Evolutionary conservation across 2,797 vertebrate species (phyloP).

Genomic region (Rhinichthys osculus): DNA sequence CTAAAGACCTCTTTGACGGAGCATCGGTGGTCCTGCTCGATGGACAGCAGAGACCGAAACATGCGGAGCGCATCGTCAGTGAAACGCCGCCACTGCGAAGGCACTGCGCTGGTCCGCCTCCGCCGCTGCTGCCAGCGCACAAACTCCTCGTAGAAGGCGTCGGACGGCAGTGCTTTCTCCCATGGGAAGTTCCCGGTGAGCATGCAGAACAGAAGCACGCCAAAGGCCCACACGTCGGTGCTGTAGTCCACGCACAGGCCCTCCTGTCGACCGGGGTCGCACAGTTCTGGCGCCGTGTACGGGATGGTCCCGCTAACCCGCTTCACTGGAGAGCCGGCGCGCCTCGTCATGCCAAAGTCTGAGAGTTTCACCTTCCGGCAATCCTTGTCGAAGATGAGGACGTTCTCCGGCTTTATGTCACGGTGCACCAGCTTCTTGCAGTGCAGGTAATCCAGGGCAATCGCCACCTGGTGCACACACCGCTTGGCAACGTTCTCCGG

Average conservation of each 20-base stretch:
- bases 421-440: conserved; percentile 85
- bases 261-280: conserved; percentile 81
- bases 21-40: conserved; percentile 82
- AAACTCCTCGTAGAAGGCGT: conserved; percentile 87
- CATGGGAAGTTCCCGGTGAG: conserved; percentile 88
- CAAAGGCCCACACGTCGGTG: conserved; percentile 87
- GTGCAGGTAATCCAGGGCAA: conserved; percentile 85
- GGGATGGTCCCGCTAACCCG: conserved; percentile 87
- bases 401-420: conserved; percentile 87
- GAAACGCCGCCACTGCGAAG: conserved; percentile 86
- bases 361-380: conserved; percentile 87
- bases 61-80: conserved; percentile 83
- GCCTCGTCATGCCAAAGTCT: conserved; percentile 86
- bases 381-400: conserved; percentile 86
- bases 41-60: conserved; percentile 83
- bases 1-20: conserved; percentile 84
- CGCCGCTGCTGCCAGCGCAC: conserved; percentile 82
- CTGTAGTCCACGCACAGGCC: conserved; percentile 85
- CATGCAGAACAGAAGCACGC: conserved; percentile 88
- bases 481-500: conserved; percentile 84
- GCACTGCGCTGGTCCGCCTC: conserved; percentile 71
- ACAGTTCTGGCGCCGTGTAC: conserved; percentile 86
- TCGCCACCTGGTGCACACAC: conserved; percentile 86
- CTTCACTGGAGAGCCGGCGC: conserved; percentile 84
- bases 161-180: conserved; percentile 84